Base-by-base conservation (phyloP, 1,140 invertebrate genomes). In the Cotesia glomerata region DNA sequence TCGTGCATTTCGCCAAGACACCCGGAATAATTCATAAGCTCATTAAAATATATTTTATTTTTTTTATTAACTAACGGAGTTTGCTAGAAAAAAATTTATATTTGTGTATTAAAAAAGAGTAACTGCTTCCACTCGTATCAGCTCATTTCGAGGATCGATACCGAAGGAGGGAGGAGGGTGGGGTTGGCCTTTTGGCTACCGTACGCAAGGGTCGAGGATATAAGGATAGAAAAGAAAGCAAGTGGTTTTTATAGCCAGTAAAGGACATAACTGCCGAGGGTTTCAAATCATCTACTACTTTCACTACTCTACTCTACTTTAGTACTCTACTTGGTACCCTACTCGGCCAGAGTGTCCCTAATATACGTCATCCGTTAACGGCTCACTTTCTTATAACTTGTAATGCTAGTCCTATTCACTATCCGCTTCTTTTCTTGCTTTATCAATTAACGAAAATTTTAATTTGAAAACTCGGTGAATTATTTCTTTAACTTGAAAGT, bases 331-430 rank as follows among this genome's bases (percentile, higher is more conserved):
- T 83, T 76, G 83, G 75, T 84, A 78, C 80, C 80, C 84, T 77
- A 85, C 86, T 87, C 85, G 83, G 85, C 82, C 85, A 80, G 81
- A 87, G 84, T 86, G 82, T 87, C 84, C 86, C 86, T 86, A 87
- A 87, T 87, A 87, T 85, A 86, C 85, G 84, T 87, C 85, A 86
- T 87, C 80, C 83, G 81, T 86, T 86, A 85, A 84, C 83, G 81
- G 83, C 77, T 72, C 56, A 70, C 71, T 73, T 61, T 49, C 58
- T 70, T 56, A 11, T 39, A 51, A 26, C 52, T 61, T 58, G n/a
- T 26, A 26, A 26, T 26, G 26, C 26, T 26, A 26, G 26, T 26
- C 71, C 61, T 52, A 56, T 58, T 7, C 58, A 16, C 58, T 51
- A 39, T 65, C 14, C 62, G 34, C 62, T 35, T 39, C 18, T 59